These are phyloP conservation scores for Trichechus manatus DNA, from an alignment of 2,113 vertebrate species.

Conservation along the genomic window DNA sequence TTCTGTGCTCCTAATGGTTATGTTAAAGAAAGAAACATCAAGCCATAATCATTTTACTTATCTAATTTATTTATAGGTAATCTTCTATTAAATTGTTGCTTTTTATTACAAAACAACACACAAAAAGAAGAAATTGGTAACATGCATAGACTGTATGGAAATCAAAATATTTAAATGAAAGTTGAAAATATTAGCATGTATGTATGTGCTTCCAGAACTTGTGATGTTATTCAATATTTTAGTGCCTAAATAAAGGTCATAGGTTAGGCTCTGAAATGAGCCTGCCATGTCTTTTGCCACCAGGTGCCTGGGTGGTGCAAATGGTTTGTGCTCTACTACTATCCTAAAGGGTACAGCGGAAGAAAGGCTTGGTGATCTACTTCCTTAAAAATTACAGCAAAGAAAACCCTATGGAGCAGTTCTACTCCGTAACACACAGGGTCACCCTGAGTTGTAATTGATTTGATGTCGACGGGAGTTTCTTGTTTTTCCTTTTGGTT, in stretches of 20 bases:
- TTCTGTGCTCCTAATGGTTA: conserved; percentile 29
- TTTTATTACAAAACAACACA: conserved; percentile 40
- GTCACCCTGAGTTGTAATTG: not conserved
- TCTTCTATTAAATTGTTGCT: not conserved
- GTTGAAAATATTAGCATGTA: conserved; percentile 2
- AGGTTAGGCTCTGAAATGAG: not conserved
- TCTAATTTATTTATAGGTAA: conserved; percentile 57
- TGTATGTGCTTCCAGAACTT: not conserved
- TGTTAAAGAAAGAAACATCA: conserved; percentile 41
- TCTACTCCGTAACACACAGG: not conserved
- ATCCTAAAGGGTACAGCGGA: not conserved
- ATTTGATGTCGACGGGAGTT: not conserved
- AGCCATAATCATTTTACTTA: conserved; percentile 5
- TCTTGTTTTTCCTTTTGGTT: not conserved
- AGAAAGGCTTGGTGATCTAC: not conserved
- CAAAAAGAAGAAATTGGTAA: not conserved
- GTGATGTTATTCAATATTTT: not conserved
- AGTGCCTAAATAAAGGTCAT: not conserved
- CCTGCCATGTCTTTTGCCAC: not conserved
- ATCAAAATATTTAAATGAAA: conserved; percentile 26
- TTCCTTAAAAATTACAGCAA: not conserved
- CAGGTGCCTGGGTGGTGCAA: not conserved
- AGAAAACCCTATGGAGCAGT: not conserved
- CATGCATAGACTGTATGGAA: not conserved
- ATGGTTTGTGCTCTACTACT: not conserved